phyloP scores from a whole-genome alignment of 1,140 invertebrate species.

The Aricia agestis region DNA sequence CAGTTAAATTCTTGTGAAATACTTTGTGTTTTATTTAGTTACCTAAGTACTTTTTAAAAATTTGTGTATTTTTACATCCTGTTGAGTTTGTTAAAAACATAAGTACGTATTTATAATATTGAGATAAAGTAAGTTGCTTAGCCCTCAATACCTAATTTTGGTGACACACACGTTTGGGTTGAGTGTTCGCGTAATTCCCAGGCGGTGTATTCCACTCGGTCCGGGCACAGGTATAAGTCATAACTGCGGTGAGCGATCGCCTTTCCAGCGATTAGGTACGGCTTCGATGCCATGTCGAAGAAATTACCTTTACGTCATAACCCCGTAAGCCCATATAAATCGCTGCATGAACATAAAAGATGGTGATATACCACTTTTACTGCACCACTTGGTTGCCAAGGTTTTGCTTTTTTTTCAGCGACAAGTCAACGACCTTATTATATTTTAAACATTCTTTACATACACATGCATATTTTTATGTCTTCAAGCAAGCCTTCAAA shows the following conservation, averaged over 20 bases:
- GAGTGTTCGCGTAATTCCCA: constrained; percentile 19
- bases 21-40: too few relatives aligned
- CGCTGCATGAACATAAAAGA: constrained; percentile 17
- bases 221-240: constrained; percentile 15
- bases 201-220: constrained; percentile 30
- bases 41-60: too few relatives aligned
- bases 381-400: constrained; percentile 2
- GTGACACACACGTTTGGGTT: too few relatives aligned
- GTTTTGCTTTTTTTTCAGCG: not conserved
- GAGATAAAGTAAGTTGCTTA: too few relatives aligned
- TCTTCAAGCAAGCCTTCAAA: not conserved
- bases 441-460: not conserved
- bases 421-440: not conserved
- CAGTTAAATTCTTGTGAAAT: too few relatives aligned
- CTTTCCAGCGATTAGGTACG: constrained; percentile 35
- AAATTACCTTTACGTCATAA: constrained; percentile 39
- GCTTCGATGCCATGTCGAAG: constrained; percentile 26
- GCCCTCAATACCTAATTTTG: too few relatives aligned
- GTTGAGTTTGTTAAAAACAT: too few relatives aligned
- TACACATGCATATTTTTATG: not conserved
- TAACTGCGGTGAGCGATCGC: constrained; percentile 36
- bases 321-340: constrained; percentile 18
- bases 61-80: too few relatives aligned
- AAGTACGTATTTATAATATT: too few relatives aligned
- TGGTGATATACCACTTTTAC: constrained; percentile 20